Percentiles rank a stretch among this genome's conserved stretches.
Conservation (phyloP, 2,113 vertebrate species). For the Pterophyllum scalare region DNA sequence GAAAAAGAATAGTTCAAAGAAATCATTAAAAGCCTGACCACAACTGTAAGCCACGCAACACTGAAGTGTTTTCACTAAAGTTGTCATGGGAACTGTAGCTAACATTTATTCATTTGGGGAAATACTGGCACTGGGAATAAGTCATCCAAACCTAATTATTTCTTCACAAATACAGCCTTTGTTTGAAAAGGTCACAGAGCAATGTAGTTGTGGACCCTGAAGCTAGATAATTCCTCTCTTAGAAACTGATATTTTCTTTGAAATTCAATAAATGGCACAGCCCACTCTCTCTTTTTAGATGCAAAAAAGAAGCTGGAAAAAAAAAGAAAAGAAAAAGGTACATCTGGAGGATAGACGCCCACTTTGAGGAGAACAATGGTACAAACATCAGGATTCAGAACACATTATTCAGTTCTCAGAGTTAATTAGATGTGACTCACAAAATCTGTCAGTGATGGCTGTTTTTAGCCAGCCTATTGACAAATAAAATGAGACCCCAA, state of each 20-base stretch:
- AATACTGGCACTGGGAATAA: background rate
- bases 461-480: background rate
- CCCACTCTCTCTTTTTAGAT: background rate
- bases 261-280: background rate
- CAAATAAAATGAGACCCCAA: background rate
- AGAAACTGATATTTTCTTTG: background rate
- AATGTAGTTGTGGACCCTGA: background rate
- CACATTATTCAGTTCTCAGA: background rate
- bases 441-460: background rate
- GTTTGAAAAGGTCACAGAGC: background rate
- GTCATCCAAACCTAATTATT: background rate
- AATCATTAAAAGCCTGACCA: too few relatives aligned
- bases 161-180: slow-evolving; percentile 3
- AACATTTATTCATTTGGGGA: background rate
- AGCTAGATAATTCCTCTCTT: background rate
- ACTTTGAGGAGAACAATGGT: background rate
- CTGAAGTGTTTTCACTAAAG: background rate
- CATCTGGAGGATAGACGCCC: background rate
- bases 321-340: background rate
- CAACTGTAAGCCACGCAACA: background rate
- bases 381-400: slow-evolving; percentile 6
- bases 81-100: background rate
- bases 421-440: slow-evolving; percentile 11
- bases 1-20: too few relatives aligned
- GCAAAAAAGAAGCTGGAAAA: background rate